A percentile compares a stretch with the other conserved stretches of the same genome.
These are phyloP conservation scores for Halictus ligatus DNA, from an alignment of 2,888 invertebrate species.

Conservation along the genomic window DNA sequence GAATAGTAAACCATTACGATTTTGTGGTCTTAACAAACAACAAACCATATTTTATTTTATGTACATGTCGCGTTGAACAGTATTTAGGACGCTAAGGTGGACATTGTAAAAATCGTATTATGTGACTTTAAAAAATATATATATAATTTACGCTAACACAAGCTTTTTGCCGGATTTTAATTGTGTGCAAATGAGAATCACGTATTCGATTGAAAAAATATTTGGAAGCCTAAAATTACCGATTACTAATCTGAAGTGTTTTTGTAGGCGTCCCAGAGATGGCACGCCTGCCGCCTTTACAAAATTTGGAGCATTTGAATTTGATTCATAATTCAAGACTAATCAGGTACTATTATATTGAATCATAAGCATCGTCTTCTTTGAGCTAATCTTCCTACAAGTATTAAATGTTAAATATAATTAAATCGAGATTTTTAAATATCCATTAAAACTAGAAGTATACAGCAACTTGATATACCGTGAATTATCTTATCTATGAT, in stretches of 20 bases:
- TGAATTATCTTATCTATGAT: constrained; percentile 14
- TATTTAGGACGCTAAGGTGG: background rate
- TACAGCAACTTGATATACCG: background rate
- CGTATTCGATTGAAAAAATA: background rate
- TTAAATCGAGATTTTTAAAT: background rate
- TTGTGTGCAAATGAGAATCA: background rate
- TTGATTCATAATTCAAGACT: background rate
- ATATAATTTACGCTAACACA: background rate
- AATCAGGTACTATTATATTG: background rate
- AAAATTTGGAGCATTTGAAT: background rate
- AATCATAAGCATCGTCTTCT: background rate
- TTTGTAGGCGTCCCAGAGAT: background rate
- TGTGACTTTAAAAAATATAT: background rate
- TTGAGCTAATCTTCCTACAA: background rate
- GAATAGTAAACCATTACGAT: background rate
- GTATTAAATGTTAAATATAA: background rate
- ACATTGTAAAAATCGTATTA: background rate
- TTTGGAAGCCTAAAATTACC: constrained; percentile 7
- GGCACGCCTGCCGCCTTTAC: background rate
- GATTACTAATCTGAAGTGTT: background rate
- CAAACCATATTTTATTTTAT: background rate
- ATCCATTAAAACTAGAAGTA: background rate
- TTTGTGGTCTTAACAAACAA: background rate
- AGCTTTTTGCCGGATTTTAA: background rate
- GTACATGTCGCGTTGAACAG: background rate